phyloP scores from a whole-genome alignment of 1,140 invertebrate species.

The Rhopalosiphum padi region DNA sequence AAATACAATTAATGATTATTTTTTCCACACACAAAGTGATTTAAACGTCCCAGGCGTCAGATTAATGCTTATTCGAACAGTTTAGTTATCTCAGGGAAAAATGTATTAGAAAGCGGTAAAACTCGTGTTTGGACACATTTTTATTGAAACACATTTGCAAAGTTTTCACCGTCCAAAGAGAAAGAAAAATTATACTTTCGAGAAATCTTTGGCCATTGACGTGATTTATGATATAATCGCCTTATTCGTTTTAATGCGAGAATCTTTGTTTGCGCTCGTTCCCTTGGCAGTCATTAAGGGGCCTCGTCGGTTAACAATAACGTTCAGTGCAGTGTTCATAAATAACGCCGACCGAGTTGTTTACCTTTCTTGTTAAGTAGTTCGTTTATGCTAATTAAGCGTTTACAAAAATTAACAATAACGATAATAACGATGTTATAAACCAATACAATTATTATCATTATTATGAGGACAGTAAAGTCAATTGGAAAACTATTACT shows the following conservation, averaged over 20 bases:
- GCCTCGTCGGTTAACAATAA: conserved; percentile 50
- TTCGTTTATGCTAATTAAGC: conserved; percentile 18
- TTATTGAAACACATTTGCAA: conserved; percentile 42
- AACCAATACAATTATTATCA: neutral
- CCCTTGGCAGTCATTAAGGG: conserved; percentile 40
- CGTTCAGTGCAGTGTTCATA: conserved; percentile 13
- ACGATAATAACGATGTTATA: neutral
- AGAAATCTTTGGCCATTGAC: conserved; percentile 36
- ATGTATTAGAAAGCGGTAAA: conserved; percentile 4
- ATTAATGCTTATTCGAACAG: neutral
- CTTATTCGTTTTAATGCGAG: conserved; percentile 44
- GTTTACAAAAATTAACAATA: conserved; percentile 24
- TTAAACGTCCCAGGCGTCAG: conserved; percentile 4
- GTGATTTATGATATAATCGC: conserved; percentile 43
- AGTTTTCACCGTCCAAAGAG: neutral
- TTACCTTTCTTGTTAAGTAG: conserved; percentile 25
- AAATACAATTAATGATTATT: conserved; percentile 27
- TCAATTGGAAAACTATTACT: neutral
- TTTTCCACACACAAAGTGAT: neutral
- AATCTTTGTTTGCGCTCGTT: conserved; percentile 17
- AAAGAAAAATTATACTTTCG: conserved; percentile 36
- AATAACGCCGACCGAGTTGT: conserved; percentile 24
- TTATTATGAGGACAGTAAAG: neutral
- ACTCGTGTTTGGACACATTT: conserved; percentile 8
- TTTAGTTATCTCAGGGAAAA: conserved; percentile 11